These are phyloP conservation scores for Sigmodon hispidus DNA, from an alignment of 2,113 vertebrate genomes.

Conservation along the genomic window DNA sequence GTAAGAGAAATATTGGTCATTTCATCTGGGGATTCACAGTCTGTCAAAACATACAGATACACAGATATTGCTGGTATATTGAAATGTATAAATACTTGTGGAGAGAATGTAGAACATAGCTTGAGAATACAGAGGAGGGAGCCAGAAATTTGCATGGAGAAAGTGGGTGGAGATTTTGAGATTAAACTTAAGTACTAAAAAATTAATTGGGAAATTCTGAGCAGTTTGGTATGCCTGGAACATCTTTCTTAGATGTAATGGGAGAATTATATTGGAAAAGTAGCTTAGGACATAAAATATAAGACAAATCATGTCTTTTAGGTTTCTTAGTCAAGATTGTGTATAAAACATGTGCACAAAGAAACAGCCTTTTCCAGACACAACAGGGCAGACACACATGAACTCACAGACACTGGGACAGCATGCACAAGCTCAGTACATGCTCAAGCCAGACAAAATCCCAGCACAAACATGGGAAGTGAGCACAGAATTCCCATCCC, in stretches of 20 bases:
- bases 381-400: background rate
- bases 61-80: background rate
- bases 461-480: background rate
- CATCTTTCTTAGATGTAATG: background rate
- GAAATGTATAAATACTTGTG: background rate
- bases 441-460: background rate
- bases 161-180: background rate
- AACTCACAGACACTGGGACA: background rate
- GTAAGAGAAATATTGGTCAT: background rate
- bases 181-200: background rate
- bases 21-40: background rate
- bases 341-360: background rate
- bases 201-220: background rate
- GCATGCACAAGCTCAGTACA: background rate
- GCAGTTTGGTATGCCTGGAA: background rate
- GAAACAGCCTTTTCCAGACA: background rate
- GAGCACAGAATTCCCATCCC: background rate
- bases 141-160: constrained; percentile 1
- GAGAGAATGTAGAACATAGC: background rate
- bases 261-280: background rate
- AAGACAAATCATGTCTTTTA: background rate
- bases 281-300: background rate
- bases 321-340: background rate
- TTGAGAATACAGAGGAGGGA: background rate
- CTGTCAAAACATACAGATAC: background rate